A percentile compares a stretch with the other conserved stretches of the same genome.
These are phyloP conservation scores for Linnaemya vulpina DNA, from an alignment of 2,888 invertebrate genomes.

Conservation along the genomic window DNA sequence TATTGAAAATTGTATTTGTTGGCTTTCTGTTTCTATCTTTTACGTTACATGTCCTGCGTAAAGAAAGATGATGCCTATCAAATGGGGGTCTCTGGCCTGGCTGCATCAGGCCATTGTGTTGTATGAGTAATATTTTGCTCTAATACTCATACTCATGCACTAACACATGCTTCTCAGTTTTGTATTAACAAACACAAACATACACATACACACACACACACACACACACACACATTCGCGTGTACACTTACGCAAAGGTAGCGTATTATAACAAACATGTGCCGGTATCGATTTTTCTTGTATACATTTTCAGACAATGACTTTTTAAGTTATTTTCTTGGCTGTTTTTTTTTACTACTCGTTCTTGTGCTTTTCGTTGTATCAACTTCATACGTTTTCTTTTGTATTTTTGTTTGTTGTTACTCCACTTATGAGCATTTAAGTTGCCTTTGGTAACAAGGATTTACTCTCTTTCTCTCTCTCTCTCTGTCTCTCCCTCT, in stretches of 20 bases:
- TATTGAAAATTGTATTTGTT: slow-evolving; percentile 30
- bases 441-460: neutral
- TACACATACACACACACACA: neutral
- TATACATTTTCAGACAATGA: slow-evolving; percentile 55
- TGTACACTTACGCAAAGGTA: slow-evolving; percentile 18
- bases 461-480: slow-evolving; percentile 48
- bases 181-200: neutral
- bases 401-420: slow-evolving; percentile 16
- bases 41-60: slow-evolving; percentile 55
- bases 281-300: slow-evolving; percentile 62
- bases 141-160: slow-evolving; percentile 13
- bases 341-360: slow-evolving; percentile 22
- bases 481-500: neutral
- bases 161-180: slow-evolving; percentile 1
- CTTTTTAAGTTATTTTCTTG: slow-evolving; percentile 22
- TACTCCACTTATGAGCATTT: slow-evolving; percentile 13
- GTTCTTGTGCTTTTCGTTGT: slow-evolving; percentile 37
- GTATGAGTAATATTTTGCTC: slow-evolving; percentile 58
- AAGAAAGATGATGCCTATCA: slow-evolving; percentile 46
- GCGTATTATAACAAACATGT: slow-evolving; percentile 50
- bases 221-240: neutral
- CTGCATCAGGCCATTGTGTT: slow-evolving; percentile 1
- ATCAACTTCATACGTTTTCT: slow-evolving; percentile 35
- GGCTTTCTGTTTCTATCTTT: slow-evolving; percentile 2
- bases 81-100: neutral